Evolutionary conservation across 2,888 invertebrate species (phyloP), one percentile per base, ranked within the genome.

Genomic region (Mamestra brassicae): DNA sequence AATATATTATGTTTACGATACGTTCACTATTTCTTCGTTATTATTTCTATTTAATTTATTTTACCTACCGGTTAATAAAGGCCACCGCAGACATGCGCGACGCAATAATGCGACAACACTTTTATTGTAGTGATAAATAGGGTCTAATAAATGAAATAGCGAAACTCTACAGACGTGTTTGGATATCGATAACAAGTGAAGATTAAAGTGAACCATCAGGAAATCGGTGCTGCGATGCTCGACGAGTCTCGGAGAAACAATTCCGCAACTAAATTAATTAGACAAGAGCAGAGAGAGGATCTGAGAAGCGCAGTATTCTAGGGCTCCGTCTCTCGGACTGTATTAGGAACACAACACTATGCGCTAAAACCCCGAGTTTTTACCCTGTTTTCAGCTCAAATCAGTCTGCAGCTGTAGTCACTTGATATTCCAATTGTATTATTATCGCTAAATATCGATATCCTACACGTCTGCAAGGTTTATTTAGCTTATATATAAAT

Each of bases 1-100:
- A 38, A 70, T 34, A 11, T 7, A 61, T 45, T 26, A 61, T 62
- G 42, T 55, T 74, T 47, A 34, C 55, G 26, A 47, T 50, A 34
- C 11, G 2, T 38, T 2, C 4, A 62, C 47, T 60, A 52, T n/a
- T 26, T 15, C 34, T 2, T 36, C 3, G 17, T 73, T 61, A 74
- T 63, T 57, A 42, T 50, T 45, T 38, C 62, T 50, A 8, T 15
- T 54, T 3, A 36, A 1, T 26, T 36, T 60, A 57, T 50, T 26
- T 60, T 7, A 50, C 10, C 26, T 26, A 74, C 0, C 15, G 0
- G 8, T 50, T 4, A 3, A 7, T 13, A 45, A 62, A 45, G 45
- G 3, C 45, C 3, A 11, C 45, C 26, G 11, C 62, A 62, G 62
- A 45, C 62, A 45, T 13, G 45, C 45, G 11, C 62, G 45, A 26